Evolutionary conservation across 37 sponge, comb jelly and placozoan genomes (phyloP).

Genomic region (Theonella swinhoei): DNA sequence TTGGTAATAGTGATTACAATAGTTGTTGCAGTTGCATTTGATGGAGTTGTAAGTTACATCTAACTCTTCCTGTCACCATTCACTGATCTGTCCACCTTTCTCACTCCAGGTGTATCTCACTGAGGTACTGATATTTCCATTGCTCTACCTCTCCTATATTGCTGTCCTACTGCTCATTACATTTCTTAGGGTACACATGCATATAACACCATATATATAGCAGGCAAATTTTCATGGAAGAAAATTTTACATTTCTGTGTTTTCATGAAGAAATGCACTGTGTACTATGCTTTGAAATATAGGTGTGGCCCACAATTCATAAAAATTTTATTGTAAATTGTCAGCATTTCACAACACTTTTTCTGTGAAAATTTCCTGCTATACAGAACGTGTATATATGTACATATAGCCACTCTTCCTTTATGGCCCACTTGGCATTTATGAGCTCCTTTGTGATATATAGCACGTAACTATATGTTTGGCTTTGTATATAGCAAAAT

Average conservation of each 20-base stretch:
- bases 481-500: not conserved
- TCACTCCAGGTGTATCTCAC: constrained; percentile 67
- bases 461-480: not conserved
- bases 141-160: constrained; percentile 79
- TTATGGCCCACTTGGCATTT: too few species aligned
- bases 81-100: not conserved
- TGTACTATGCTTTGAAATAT: not conserved
- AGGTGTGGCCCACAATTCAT: not conserved
- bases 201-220: too few species aligned
- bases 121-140: constrained; percentile 83
- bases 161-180: constrained; percentile 58
- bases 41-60: constrained; percentile 58
- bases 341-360: too few species aligned
- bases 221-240: not conserved
- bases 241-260: not conserved
- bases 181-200: constrained; percentile 57
- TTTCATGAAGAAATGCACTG: not conserved
- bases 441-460: not conserved
- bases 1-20: constrained; percentile 61
- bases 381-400: not conserved
- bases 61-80: not conserved
- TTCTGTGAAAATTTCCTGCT: not conserved
- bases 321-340: too few species aligned
- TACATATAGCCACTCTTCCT: too few species aligned
- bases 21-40: constrained; percentile 68